Evolutionary conservation across 2,888 invertebrate genomes (phyloP), one percentile per base, ranked within the genome.

Genomic region (Drosophila demipolita): DNA sequence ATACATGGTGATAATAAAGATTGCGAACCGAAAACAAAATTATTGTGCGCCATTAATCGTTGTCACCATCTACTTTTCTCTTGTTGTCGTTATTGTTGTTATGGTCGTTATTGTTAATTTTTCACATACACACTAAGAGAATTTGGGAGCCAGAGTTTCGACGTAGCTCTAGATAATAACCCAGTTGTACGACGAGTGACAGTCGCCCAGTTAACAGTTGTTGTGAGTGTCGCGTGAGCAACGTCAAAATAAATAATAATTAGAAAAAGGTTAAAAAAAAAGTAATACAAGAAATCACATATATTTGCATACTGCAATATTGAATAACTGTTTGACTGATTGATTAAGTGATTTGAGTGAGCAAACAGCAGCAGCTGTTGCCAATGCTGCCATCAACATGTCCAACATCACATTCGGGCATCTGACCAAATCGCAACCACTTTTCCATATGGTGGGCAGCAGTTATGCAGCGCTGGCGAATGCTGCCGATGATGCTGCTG

Each of bases 1-100:
- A 86, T 75, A 84, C 83, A 86, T 59, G 65, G 66, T 79, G 80
- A 83, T 83, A 87, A 87, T 82, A 79, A 74, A 84, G 84, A 83
- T 83, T 82, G 82, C 70, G 73, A 70, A 65, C 85, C 71, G 40
- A 82, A 79, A 71, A 73, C 45, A 78, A 58, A 66, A 66, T 62
- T 80, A 75, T 59, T 80, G 64, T 80, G 64, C 65, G 65, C 65
- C 65, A 49, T 48, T 63, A 66, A 67, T 67, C 73, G 67, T 45
- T 63, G 66, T 66, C 77, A 53, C 38, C 55, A 63, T 52, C 45
- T 57, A 48, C 61, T 48, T 29, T 72, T 58, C 26, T 59, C 29
- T 59, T 73, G 12, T 58, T 71, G 23, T 52, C 50, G 49, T 64
- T 75, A 42, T 60, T 78, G 50, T 66, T 70, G 62, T 54, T 63